A percentile compares a stretch with the other conserved stretches of the same genome.
Conservation (phyloP, 2,888 invertebrate species). For the Apodemia hepburni region DNA sequence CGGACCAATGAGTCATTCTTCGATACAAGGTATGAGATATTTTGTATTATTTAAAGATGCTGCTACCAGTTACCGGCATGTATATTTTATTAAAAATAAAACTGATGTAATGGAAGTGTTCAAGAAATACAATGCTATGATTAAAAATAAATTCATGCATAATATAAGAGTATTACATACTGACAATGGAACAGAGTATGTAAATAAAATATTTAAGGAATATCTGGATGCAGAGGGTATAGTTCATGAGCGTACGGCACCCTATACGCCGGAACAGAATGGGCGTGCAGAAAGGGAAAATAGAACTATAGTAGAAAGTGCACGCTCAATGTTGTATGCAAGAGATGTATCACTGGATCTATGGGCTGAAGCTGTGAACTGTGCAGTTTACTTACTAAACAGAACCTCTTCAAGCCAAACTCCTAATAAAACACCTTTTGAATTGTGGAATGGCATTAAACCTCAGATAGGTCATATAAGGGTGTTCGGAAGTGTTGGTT, state of each 20-base stretch:
- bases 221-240: constrained; percentile 34
- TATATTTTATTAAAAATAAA: constrained; percentile 35
- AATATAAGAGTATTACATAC: constrained; percentile 33
- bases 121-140: constrained; percentile 32
- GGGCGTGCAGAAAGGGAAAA: constrained; percentile 40
- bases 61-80: constrained; percentile 33
- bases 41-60: constrained; percentile 37
- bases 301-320: constrained; percentile 38
- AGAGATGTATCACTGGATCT: constrained; percentile 25
- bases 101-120: constrained; percentile 34
- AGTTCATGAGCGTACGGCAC: constrained; percentile 36
- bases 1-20: constrained; percentile 32
- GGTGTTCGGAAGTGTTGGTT: constrained; percentile 31
- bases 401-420: constrained; percentile 33
- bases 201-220: constrained; percentile 31
- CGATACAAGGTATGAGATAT: constrained; percentile 33
- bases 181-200: constrained; percentile 35
- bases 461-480: constrained; percentile 21
- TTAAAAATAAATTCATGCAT: constrained; percentile 33
- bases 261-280: constrained; percentile 41
- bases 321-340: constrained; percentile 37
- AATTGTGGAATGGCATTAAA: constrained; percentile 33
- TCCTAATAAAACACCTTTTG: constrained; percentile 32
- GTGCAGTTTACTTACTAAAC: constrained; percentile 40
- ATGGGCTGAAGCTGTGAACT: constrained; percentile 42